Evolutionary conservation across 2,797 vertebrate genomes (phyloP), one percentile per base, ranked within the genome.

Genomic region (Staurois parvus): DNA sequence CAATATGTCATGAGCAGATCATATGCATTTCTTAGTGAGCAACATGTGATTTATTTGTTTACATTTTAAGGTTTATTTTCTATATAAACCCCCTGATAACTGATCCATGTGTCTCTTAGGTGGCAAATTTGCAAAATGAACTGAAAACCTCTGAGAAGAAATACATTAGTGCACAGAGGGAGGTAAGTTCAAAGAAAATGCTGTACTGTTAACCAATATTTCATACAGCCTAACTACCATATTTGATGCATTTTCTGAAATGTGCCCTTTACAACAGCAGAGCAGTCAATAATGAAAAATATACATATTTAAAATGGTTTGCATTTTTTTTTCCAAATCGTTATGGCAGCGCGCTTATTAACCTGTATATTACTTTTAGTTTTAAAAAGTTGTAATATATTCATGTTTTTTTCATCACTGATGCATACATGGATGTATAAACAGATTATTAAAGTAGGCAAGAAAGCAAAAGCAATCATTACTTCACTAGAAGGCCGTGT

Each of bases 101-200:
- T 62, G 68, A 81, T 81, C 48, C 80, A 28, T 81, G 10, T 76
- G 40, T 76, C 37, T 81, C 9, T 59, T 45, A 86, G 84, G 84
- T 81, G 52, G 45, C 30, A 62, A 76, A 70, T 40, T 81, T 86
- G 84, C 72, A 81, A 77, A 76, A 76, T 76, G 84, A 81, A 42
- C 40, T 86, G 42, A 86, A 86, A 86, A 72, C 30, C 45, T 72
- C 73, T 32, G 84, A 86, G 40, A 52, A 69, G 32, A 86, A 86
- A 40, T 62, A 72, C 45, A 86, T 45, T 72, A 59, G 24, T 34
- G 64, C 79, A 70, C 64, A 81, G 67, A 66, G 68, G 73, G 78
- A 86, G 84, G 84, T 86, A 77, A 76, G 66, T 79, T 72, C 69
- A 79, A 73, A 85, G 68, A 72, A 34, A 68, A 76, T 26, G 73